Evolutionary conservation across 2,888 invertebrate genomes (phyloP), one percentile per base, ranked within the genome.

Genomic region (Itoplectis maculator): DNA sequence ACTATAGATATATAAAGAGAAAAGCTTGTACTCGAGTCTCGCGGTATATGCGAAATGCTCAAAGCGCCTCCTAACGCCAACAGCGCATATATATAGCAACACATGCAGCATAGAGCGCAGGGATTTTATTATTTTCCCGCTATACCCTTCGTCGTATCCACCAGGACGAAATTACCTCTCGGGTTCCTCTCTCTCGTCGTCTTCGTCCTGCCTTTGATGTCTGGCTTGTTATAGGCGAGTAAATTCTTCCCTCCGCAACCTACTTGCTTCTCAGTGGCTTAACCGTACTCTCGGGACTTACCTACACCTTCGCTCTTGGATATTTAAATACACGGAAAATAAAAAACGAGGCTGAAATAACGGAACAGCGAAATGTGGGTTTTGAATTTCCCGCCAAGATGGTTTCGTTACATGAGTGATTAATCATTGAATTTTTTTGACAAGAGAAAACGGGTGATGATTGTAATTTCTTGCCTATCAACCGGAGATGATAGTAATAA

Each of bases 161-260:
- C 15, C 37, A 77, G 63, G 73, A 78, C 77, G 63, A 81, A 81
- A 78, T 81, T 78, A 81, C 73, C 81, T 63, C 47, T 18, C 40
- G 47, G 69, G 56, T 59, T 63, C 73, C 18, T 47, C 73, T 47
- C 18, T 37, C 37, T 40, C 35, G 20, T n/a, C 73, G 59, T 29
- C 45, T 47, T 40, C 35, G 20, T n/a, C 20, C 13, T 18, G 66
- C 51, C 72, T 79, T 79, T 79, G 79, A 79, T 73, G 79, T 79
- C 79, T 73, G 40, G 51, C 42, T 77, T 40, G 77, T 68, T 75
- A 70, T 77, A 77, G 72, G 42, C 61, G 77, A 77, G 72, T 61
- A 81, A 81, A 68, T 66, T 81, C 56, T 56, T 65, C 81, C 11
- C 74, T 81, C 29, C 51, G 66, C 65, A 72, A 66, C 61, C 63